These are phyloP conservation scores for Nothoprocta pentlandii DNA, from an alignment of 2,113 vertebrate species.

Conservation along the genomic window DNA sequence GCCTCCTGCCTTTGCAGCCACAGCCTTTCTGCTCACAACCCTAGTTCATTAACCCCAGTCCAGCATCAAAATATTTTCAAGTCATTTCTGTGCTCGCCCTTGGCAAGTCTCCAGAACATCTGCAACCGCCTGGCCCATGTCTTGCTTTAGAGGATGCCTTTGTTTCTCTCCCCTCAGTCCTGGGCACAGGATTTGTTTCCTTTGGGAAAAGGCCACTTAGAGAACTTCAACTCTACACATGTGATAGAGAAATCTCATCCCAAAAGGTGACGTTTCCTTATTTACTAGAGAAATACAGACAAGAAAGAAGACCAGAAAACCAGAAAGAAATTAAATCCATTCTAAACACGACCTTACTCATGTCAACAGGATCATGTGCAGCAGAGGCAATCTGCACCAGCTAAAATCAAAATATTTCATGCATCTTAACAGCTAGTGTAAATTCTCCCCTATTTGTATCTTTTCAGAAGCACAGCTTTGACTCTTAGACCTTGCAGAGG, in stretches of 20 bases:
- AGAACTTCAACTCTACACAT: not conserved
- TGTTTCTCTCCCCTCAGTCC: not conserved
- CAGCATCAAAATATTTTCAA: not conserved
- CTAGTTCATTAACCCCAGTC: not conserved
- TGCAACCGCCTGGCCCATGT: not conserved
- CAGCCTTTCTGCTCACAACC: not conserved
- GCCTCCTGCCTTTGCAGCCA: not conserved
- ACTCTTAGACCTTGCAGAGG: not conserved
- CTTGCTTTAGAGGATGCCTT: not conserved
- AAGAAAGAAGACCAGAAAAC: not conserved
- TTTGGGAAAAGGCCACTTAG: not conserved
- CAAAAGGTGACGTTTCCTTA: not conserved
- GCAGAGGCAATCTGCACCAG: not conserved
- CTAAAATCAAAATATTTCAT: rapidly evolving
- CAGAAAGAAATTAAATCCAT: not conserved
- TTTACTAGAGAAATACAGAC: not conserved
- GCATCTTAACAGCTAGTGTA: not conserved
- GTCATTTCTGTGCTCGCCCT: not conserved
- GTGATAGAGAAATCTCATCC: not conserved
- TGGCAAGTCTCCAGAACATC: not conserved
- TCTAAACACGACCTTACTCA: not conserved
- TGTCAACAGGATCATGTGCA: not conserved
- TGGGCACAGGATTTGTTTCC: not conserved
- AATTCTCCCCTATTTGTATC: not conserved
- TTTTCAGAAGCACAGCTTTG: not conserved